Conservation (phyloP, 2,797 vertebrate genomes). For the Acrossocheilus fasciatus region DNA sequence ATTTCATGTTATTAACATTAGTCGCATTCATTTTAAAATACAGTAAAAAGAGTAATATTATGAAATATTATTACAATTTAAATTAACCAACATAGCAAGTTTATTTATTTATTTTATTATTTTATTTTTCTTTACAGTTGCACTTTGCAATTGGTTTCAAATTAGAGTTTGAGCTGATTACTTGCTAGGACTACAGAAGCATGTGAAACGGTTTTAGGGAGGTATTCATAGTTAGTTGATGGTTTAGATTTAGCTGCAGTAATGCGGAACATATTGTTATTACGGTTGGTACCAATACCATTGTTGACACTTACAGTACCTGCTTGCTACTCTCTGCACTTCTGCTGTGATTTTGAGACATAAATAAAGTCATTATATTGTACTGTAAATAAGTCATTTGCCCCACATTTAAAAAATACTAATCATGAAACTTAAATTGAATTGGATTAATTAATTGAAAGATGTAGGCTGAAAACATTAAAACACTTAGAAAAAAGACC, state of each 20-base stretch:
- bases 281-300: neutral
- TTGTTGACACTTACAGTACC: neutral
- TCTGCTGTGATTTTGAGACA: neutral
- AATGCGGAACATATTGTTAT: neutral
- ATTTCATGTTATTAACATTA: neutral
- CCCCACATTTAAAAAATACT: neutral
- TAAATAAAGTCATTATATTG: neutral
- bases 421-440: neutral
- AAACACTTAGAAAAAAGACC: conserved; percentile 19
- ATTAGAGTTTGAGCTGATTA: neutral
- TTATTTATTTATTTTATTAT: too few species aligned
- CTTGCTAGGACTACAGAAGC: neutral
- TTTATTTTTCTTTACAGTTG: neutral
- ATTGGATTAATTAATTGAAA: neutral
- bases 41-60: too few species aligned
- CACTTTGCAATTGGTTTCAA: neutral
- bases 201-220: neutral
- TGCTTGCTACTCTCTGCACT: neutral
- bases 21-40: neutral
- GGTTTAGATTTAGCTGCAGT: neutral
- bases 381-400: neutral
- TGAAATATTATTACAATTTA: too few species aligned
- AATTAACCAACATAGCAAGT: too few species aligned
- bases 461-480: neutral
- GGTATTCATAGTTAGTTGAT: neutral